Evolutionary conservation across 2,113 vertebrate species (phyloP), one percentile per base, ranked within the genome.

Genomic region (Syrmaticus mikado): DNA sequence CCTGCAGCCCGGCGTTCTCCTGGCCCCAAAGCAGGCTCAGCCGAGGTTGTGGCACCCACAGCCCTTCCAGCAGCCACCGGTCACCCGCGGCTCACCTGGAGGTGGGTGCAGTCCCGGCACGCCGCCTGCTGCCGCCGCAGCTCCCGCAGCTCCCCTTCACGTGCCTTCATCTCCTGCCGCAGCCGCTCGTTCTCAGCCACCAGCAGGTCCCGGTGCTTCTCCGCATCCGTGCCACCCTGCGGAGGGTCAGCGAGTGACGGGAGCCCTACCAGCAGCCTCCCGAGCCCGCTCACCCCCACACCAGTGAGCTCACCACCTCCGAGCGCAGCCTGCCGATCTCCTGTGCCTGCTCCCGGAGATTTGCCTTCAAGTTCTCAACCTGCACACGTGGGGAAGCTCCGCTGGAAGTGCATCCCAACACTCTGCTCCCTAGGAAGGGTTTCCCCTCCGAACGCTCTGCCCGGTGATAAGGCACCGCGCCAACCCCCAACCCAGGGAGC

Each of bases 171-270:
- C 97, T 99, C 98, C 95, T 98, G 98, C 90, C 97, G 98, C 95
- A 99, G 97, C 38, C 96, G 98, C 97, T 98, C 97, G 24, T 99
- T 99, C 97, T 99, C 99, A 8, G 98, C 98, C 52, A 96, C 97
- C 97, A 99, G 98, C 91, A 98, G 98, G 96, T 99, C 98, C 84
- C 99, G 98, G 96, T 99, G 99, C 97, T 99, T 99, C 98, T 99
- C 99, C 52, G 97, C 87, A 81, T 99, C 99, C 0, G 98, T 99
- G 93, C 98, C 98, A 12, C 98, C 99, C 99, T 99, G 85, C 72
- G 7, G 4, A 36, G 41, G 32, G 24, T 55, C 77, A 22, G 58
- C 5, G 24, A 8, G 11, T 8, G 38, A 38, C 7, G 8, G 13
- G 24, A 52, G 5, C 43, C 19, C 34, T 34, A 24, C 34, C 41